Evolutionary conservation across 2,113 vertebrate genomes (phyloP).

Genomic region (Pelobates fuscus): DNA sequence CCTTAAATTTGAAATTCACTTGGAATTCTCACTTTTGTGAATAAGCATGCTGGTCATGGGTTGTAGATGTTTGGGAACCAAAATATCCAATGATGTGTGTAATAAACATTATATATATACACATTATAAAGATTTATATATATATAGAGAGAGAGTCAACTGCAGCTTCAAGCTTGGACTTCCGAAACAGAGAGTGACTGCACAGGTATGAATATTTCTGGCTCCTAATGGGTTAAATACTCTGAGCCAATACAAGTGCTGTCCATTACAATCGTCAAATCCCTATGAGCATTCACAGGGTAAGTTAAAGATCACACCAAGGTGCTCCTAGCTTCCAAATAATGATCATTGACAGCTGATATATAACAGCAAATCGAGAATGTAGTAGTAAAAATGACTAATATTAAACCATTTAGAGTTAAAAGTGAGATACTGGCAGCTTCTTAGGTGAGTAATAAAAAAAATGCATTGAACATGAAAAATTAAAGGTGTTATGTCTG

Average conservation of each 20-base stretch:
- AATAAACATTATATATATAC: too few relatives aligned
- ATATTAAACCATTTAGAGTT: slow-evolving; percentile 57
- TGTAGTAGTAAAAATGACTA: slow-evolving; percentile 54
- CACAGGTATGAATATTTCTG: neutral
- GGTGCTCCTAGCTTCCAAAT: slow-evolving; percentile 45
- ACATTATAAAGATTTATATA: too few relatives aligned
- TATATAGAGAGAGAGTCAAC: too few relatives aligned
- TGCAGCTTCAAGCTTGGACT: too few relatives aligned
- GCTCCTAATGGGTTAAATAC: neutral
- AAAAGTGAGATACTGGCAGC: slow-evolving; percentile 60
- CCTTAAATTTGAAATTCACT: too few relatives aligned
- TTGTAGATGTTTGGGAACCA: too few relatives aligned
- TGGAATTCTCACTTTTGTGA: too few relatives aligned
- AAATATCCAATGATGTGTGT: too few relatives aligned
- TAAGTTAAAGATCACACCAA: slow-evolving; percentile 46
- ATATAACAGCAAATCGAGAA: slow-evolving; percentile 50
- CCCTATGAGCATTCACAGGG: slow-evolving; percentile 13
- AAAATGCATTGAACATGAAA: slow-evolving; percentile 67
- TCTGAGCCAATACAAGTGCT: neutral
- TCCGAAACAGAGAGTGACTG: too few relatives aligned
- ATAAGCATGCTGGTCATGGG: too few relatives aligned
- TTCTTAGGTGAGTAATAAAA: slow-evolving; percentile 63
- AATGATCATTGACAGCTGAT: slow-evolving; percentile 49
- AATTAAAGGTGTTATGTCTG: slow-evolving; percentile 66
- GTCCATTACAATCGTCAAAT: slow-evolving; percentile 5